phyloP scores from a whole-genome alignment of 2,113 vertebrate genomes.

The Ceyx cyanopectus region DNA sequence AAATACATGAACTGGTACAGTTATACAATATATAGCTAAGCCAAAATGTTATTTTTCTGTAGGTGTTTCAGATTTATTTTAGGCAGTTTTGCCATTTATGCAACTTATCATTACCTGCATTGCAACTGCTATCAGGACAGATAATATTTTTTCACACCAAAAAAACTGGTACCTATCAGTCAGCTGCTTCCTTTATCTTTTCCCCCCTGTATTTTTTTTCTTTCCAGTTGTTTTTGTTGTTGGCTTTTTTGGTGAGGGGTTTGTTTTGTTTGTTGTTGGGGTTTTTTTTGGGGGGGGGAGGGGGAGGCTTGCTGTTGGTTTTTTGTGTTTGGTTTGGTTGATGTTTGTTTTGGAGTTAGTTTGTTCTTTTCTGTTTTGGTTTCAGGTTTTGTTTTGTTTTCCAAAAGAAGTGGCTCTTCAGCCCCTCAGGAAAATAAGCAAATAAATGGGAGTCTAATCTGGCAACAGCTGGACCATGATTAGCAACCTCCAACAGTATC shows the following conservation, averaged over 20 bases:
- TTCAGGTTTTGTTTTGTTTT: neutral
- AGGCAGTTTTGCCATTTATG: neutral
- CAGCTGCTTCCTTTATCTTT: neutral
- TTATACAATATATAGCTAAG: neutral
- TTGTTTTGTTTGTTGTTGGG: too few relatives aligned
- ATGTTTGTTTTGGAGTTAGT: neutral
- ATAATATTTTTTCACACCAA: neutral
- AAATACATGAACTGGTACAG: neutral
- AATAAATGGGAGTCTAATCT: neutral
- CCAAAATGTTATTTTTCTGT: constrained; percentile 2
- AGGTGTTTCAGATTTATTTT: constrained; percentile 7
- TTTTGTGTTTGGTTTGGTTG: too few relatives aligned
- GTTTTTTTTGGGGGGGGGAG: neutral
- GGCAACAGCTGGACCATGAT: neutral
- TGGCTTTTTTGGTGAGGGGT: neutral
- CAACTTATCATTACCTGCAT: neutral
- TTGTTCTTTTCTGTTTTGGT: neutral
- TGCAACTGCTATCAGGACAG: neutral
- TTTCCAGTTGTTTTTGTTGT: neutral
- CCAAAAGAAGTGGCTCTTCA: neutral
- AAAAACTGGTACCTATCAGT: neutral
- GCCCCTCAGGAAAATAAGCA: neutral
- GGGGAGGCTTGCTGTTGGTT: too few relatives aligned
- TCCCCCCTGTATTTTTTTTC: too few relatives aligned
- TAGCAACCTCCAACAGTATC: neutral